Evolutionary conservation across 2,113 vertebrate species (phyloP).

Genomic region (Macroglossus sobrinus): DNA sequence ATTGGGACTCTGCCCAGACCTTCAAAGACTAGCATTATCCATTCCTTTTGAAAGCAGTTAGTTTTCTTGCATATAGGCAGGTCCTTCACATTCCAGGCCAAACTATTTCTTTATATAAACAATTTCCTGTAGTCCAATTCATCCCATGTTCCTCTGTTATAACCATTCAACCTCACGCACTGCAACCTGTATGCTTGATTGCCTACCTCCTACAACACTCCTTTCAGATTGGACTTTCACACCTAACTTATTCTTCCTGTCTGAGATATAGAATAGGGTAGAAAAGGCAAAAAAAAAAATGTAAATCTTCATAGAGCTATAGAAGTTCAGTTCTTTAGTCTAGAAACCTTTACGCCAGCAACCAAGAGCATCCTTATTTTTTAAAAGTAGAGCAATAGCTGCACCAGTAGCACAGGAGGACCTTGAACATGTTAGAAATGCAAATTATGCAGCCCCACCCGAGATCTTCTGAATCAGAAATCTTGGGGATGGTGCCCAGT

Average conservation of each 20-base stretch:
- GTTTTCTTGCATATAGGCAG: not conserved
- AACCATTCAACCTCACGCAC: not conserved
- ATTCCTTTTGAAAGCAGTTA: conserved; percentile 16
- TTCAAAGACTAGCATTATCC: conserved; percentile 54
- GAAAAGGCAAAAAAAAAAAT: not conserved
- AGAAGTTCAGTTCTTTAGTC: not conserved
- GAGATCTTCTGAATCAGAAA: not conserved
- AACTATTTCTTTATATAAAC: conserved; percentile 56
- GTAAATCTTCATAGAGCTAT: not conserved
- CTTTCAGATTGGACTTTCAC: not conserved
- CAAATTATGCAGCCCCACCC: not conserved
- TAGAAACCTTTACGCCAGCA: not conserved
- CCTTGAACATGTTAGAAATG: not conserved
- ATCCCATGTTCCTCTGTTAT: not conserved
- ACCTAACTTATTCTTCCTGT: not conserved
- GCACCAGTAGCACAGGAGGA: too few species aligned
- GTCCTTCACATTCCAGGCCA: conserved; percentile 37
- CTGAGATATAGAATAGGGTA: too few species aligned
- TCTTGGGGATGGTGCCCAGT: fast-evolving
- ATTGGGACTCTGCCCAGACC: conserved; percentile 68
- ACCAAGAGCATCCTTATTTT: not conserved
- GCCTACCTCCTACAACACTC: not conserved
- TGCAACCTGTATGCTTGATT: not conserved
- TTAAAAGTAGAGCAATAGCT: not conserved
- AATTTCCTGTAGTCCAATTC: not conserved